Base-by-base conservation (phyloP, 2,113 vertebrate genomes). In the Heliornis fulica region DNA sequence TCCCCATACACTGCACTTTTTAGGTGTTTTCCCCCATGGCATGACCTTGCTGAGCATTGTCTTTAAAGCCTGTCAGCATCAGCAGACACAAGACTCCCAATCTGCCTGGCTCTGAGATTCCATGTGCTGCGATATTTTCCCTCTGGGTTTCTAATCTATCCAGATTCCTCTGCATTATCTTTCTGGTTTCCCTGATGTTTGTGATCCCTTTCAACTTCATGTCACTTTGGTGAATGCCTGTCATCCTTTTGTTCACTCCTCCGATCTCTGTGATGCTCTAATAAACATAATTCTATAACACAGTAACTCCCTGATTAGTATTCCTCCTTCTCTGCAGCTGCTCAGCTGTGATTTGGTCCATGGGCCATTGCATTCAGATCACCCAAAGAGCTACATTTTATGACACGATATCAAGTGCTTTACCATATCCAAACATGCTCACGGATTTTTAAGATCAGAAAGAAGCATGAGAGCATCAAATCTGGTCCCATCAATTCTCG, bases 361-460 rank as follows among this genome's bases (percentile, higher is more conserved):
- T 48, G 74, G 89, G 61, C 90, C 89, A 45, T 59, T 84, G 59
- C 53, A 32, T 74, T 90, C 87, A 90, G 63, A 91, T 80, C 75
- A 94, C 74, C 85, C 88, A 70, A 85, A 83, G 64, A 86, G 54
- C 63, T 88, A 56, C 23, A 70, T 88, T 90, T 90, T 80, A 89
- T 90, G 34, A 72, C 41, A 38, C 7, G 26, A 28, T 86, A 93
- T 93, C 63, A 95, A 95, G 75, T 81, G 85, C 83, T 94, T 93
- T 93, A 48, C 45, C 64, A 90, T 90, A 88, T 85, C 79, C 68
- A 94, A 92, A 95, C 75, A 54, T 28, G 28, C 64, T 91, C 50
- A 92, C 25, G 31, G 79, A 81, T 90, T 86, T 95, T 92, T 90
- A 85, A 90, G 90, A 94, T 83, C 48, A 94, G 85, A 91, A 88